Percentiles rank a stretch among this genome's conserved stretches.
Conservation (phyloP, 1,140 invertebrate species). For the Aplysia californica region DNA sequence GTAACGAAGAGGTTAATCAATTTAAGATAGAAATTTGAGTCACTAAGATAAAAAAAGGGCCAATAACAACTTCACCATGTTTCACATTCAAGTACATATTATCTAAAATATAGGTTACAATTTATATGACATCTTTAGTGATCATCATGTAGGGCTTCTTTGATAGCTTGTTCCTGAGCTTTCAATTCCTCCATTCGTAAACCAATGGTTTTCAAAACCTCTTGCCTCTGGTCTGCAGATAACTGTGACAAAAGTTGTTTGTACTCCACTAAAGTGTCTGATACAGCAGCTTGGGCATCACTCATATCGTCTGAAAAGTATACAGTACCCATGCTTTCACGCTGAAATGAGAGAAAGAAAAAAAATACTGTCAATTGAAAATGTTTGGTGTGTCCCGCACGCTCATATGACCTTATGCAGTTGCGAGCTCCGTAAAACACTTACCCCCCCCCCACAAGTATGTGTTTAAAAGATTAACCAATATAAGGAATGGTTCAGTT, state of each 20-base stretch:
- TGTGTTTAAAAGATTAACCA: too few relatives aligned
- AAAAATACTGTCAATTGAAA: too few relatives aligned
- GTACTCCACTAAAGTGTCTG: slow-evolving; percentile 42
- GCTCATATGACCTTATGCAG: too few relatives aligned
- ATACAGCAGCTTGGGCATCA: slow-evolving; percentile 46
- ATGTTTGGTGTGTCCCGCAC: too few relatives aligned
- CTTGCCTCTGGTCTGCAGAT: slow-evolving; percentile 38
- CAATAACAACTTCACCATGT: background rate
- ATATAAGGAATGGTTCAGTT: too few relatives aligned
- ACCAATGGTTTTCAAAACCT: slow-evolving; percentile 43
- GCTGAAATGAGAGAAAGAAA: slow-evolving; percentile 34
- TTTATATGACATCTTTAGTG: background rate
- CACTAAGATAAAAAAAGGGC: too few relatives aligned
- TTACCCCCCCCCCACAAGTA: too few relatives aligned
- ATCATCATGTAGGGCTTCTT: slow-evolving; percentile 35
- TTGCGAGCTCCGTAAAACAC: too few relatives aligned
- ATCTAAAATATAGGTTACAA: background rate
- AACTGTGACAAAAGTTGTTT: slow-evolving; percentile 35
- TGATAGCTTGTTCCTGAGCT: slow-evolving; percentile 44
- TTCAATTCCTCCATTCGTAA: slow-evolving; percentile 50
- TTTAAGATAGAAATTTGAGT: too few relatives aligned
- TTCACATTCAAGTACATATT: background rate
- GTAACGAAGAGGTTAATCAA: too few relatives aligned
- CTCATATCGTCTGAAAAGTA: slow-evolving; percentile 50
- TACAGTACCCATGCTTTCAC: slow-evolving; percentile 44